These are phyloP conservation scores for Linepithema humile DNA, from an alignment of 1,140 invertebrate genomes.

Conservation along the genomic window DNA sequence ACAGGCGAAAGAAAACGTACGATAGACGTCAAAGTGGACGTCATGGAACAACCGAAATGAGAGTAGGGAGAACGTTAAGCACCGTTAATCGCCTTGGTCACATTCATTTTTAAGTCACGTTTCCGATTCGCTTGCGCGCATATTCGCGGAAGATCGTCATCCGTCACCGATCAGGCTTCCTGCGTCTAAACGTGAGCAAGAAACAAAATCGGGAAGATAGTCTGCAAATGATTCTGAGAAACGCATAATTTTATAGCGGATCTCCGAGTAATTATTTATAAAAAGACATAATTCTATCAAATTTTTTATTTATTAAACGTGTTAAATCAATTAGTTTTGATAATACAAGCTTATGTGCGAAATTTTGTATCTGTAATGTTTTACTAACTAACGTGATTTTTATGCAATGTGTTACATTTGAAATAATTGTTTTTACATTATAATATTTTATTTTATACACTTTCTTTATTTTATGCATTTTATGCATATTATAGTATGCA, in stretches of 20 bases:
- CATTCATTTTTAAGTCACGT: constrained; percentile 25
- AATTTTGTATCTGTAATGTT: no score
- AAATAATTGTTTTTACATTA: no score
- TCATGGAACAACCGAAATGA: constrained; percentile 40
- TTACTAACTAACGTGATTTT: no score
- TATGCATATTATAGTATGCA: not conserved
- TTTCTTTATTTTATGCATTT: not conserved
- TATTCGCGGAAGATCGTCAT: constrained; percentile 10
- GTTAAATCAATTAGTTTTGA: no score
- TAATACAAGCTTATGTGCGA: no score
- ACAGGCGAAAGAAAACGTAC: constrained; percentile 21
- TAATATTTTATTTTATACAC: not conserved
- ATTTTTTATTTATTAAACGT: no score
- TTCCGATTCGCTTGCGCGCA: constrained; percentile 7
- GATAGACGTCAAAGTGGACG: constrained; percentile 42
- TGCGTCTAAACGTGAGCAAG: constrained; percentile 21
- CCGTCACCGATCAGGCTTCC: not conserved
- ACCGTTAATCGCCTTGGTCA: constrained; percentile 66
- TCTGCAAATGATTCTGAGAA: not conserved
- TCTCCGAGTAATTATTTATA: not conserved
- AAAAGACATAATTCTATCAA: no score
- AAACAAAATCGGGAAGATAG: not conserved
- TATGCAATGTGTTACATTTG: no score
- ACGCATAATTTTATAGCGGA: not conserved
- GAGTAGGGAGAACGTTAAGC: constrained; percentile 63